Base-by-base conservation (phyloP, 2,888 invertebrate genomes). In the Gerris lacustris region DNA sequence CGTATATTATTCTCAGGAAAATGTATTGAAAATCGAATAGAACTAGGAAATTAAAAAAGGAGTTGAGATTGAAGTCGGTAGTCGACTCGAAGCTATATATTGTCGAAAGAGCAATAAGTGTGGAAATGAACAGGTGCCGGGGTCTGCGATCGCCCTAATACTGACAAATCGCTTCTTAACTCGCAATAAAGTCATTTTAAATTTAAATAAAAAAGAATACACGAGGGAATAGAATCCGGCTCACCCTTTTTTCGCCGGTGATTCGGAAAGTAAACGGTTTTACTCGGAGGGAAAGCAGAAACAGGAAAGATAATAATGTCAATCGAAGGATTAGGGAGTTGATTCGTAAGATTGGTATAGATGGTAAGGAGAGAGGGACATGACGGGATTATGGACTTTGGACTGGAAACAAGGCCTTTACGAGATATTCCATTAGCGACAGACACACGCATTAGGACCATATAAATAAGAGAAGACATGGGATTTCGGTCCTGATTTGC, bases 101-200 rank as follows among this genome's bases (percentile, higher is more conserved):
- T 31, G 31, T 31, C 31, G 31, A 31, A 31, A 31, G 31, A 31
- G 31, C 31, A 31, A 31, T 31, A 31, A 31, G 31, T 31, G 31
- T 31, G 31, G 31, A 31, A 31, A 31, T 1, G 31, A 31, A 31
- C 31, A 31, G 31, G 31, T 31, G 31, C 31, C 31, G 31, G 31
- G 31, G 31, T 31, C 31, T 31, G 31, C 31, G 31, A 2, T 55
- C 55, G 9, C 5, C 55, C 55, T 55, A 55, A 55, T 55, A 55
- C 55, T 55, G 55, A 55, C 55, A 55, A 55, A 55, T 55, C 55
- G 55, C 55, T 55, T 55, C 55, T 55, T 11, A 55, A 55, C 55
- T 55, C 15, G 1, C 9, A 55, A 55, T 55, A 55, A 55, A 55
- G 55, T 55, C 55, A 55, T 55, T 55, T 55, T 55, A 55, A 55